phyloP scores from a whole-genome alignment of 1,140 invertebrate genomes.

The Panulirus ornatus region DNA sequence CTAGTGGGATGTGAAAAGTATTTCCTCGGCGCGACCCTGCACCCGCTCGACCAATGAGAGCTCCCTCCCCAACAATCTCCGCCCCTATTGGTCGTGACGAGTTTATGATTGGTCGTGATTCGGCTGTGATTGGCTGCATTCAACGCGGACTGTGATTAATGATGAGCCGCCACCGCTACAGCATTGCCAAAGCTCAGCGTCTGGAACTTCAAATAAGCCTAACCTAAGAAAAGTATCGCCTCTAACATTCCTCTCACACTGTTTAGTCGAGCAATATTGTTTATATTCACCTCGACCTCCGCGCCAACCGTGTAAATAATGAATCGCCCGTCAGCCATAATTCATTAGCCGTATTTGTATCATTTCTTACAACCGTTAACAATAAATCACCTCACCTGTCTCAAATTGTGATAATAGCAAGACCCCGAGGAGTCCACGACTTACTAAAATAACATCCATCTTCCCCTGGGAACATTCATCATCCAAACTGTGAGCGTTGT shows the following conservation, averaged over 20 bases:
- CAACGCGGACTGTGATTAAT: constrained; percentile 58
- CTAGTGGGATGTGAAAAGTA: constrained; percentile 53
- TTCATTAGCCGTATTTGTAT: not conserved
- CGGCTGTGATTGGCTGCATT: constrained; percentile 54
- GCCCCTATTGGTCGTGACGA: constrained; percentile 58
- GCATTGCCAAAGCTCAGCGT: constrained; percentile 17
- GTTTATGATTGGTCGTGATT: constrained; percentile 61
- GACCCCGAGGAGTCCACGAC: not conserved
- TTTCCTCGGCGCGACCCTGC: constrained; percentile 15
- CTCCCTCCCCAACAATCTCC: constrained; percentile 5
- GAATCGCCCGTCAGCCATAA: not conserved
- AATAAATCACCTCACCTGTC: constrained; percentile 20
- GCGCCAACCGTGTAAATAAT: not conserved
- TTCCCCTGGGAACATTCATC: not conserved
- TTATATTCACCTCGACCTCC: not conserved
- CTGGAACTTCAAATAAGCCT: constrained; percentile 3
- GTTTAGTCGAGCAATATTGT: not conserved
- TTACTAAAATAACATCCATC: not conserved
- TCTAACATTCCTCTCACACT: not conserved
- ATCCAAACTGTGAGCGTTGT: no score
- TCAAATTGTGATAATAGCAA: not conserved
- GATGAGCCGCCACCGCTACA: constrained; percentile 36
- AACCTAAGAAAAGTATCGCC: not conserved
- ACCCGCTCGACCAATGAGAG: constrained; percentile 39
- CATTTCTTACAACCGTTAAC: not conserved